Base-by-base conservation (phyloP, 2,113 vertebrate species). In the Stictonetta naevosa region DNA sequence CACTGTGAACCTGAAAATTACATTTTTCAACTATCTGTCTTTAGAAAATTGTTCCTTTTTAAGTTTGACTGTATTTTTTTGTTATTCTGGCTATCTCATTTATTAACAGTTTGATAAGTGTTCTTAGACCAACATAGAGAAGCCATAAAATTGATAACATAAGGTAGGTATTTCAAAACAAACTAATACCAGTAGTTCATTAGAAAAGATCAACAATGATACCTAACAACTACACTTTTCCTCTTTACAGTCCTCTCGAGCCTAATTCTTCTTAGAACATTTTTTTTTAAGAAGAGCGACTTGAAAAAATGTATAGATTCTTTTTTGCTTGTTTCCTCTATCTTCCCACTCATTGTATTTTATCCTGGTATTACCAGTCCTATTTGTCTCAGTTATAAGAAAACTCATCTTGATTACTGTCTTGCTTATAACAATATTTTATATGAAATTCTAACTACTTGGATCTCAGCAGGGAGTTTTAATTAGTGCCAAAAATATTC, bases 391-490 rank as follows among this genome's bases (percentile, higher is more conserved):
- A 55, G n/a, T 77, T 95, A 74, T 55, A 78, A 20, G 44, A 78
- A 94, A 96, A 90, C 60, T 69, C 16, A 8, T 90, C 90, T 88
- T 94, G 38, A 95, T 93, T 90, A 88, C 55, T 92, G 52, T 92
- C 92, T 83, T 90, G 46, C 42, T 83, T 83, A 15, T 71, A 91
- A 38, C 34, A 87, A 77, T 52, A 75, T 29, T 92, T 73, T 20
- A 25, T 63, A 78, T 75, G 40, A 90, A 92, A 88, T 94, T 90
- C 64, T 59, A 92, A 84, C 0, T 0, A 77, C 72, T 72, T 83
- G 76, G 52, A 75, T 94, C 88, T 90, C 90, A 81, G 44, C 0
- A 0, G 64, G 60, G 68, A 56, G 68, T 90, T 95, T 88, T 96
- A 93, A 96, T 94, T 94, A 94, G 72, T 91, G 76, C 79, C 68